Conservation (phyloP, 2,797 vertebrate species). For the Falco rusticolus region DNA sequence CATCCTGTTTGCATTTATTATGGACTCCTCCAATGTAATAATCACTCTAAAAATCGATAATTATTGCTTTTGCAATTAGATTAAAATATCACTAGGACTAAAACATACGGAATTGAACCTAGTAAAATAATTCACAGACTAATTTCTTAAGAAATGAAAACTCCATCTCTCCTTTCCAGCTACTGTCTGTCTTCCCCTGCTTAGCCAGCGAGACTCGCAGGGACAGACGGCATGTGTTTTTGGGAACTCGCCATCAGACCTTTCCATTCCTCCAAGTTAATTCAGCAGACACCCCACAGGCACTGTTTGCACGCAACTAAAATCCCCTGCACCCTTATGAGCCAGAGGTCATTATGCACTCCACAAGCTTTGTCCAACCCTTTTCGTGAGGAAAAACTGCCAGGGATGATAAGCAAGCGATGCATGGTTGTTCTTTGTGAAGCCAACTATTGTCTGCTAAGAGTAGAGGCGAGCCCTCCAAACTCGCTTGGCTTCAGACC, state of each 20-base stretch:
- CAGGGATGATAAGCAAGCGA: background rate
- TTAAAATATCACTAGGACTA: background rate
- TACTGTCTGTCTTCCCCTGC: background rate
- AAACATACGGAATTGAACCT: background rate
- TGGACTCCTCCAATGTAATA: background rate
- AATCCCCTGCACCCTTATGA: background rate
- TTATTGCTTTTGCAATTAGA: background rate
- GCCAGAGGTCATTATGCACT: background rate
- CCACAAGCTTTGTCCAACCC: background rate
- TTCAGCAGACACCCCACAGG: background rate
- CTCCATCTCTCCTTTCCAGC: background rate
- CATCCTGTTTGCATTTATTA: background rate
- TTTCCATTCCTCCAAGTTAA: background rate
- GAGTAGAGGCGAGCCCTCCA: background rate
- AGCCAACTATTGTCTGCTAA: background rate
- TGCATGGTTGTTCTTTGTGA: background rate
- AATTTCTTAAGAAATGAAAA: background rate
- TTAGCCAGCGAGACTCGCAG: background rate
- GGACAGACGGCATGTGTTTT: fast-evolving
- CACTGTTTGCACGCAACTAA: background rate
- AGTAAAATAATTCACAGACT: background rate
- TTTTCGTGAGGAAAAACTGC: background rate
- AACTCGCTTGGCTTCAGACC: background rate
- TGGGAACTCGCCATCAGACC: background rate
- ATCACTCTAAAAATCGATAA: background rate